Conservation (phyloP, 2,113 vertebrate genomes). For the Miniopterus natalensis region DNA sequence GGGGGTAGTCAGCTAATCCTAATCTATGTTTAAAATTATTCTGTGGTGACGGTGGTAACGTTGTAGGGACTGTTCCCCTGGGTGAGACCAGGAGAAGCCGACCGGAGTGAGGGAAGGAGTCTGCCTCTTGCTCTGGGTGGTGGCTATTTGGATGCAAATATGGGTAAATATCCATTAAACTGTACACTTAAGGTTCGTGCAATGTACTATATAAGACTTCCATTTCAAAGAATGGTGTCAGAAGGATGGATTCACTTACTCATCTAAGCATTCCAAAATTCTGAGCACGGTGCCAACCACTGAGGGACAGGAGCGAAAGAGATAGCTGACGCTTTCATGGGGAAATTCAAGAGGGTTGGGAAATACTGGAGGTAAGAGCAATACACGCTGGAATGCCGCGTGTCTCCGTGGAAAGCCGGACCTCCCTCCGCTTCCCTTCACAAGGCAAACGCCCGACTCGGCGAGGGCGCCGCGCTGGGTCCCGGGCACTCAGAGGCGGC, state of each 20-base stretch:
- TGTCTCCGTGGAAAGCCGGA: neutral
- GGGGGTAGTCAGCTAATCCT: neutral
- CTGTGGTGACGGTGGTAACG: neutral
- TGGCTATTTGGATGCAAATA: neutral
- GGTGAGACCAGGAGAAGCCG: neutral
- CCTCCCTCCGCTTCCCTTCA: neutral
- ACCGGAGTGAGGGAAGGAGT: neutral
- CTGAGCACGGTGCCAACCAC: neutral
- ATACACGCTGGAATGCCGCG: neutral
- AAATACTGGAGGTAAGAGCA: neutral
- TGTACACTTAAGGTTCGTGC: neutral
- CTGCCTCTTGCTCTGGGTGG: neutral
- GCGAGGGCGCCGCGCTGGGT: rapidly evolving
- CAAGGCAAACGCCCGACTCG: neutral
- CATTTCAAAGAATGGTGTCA: neutral
- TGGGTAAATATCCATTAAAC: neutral
- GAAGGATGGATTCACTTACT: neutral
- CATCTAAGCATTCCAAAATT: neutral
- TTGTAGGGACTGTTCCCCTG: neutral
- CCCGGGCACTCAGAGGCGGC: neutral
- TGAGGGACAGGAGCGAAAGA: neutral
- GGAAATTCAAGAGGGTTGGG: neutral
- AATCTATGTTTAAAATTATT: neutral
- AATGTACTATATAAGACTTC: neutral
- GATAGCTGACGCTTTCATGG: neutral